Evolutionary conservation across 2,113 vertebrate genomes (phyloP).

Genomic region (Tauraco erythrolophus): DNA sequence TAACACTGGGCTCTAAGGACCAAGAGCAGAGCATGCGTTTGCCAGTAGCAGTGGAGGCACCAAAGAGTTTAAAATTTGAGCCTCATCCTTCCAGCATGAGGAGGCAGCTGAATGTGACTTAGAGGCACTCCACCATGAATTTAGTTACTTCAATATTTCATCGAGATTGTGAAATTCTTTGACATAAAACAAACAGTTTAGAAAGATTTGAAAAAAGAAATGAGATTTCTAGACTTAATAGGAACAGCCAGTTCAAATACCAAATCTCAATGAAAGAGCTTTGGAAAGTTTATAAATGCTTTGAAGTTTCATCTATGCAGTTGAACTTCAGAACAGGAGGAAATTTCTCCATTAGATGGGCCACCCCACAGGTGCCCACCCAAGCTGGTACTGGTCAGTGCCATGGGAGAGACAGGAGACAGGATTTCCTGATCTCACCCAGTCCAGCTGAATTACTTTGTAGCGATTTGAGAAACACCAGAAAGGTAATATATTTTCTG

Average conservation of each 20-base stretch:
- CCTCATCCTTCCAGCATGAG: background rate
- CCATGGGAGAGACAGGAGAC: background rate
- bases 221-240: background rate
- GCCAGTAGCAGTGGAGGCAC: background rate
- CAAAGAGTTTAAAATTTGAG: background rate
- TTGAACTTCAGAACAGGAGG: background rate
- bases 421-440: background rate
- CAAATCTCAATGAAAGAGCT: background rate
- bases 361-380: background rate
- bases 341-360: background rate
- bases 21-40: background rate
- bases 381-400: background rate
- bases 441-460: background rate
- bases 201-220: background rate
- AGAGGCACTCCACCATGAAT: background rate
- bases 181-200: background rate
- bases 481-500: constrained; percentile 36
- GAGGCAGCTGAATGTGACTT: background rate
- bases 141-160: background rate
- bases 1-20: background rate
- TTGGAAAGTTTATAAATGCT: background rate
- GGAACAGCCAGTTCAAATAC: background rate
- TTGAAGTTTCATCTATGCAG: background rate
- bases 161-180: background rate
- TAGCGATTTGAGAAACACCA: background rate